Evolutionary conservation across 2,113 vertebrate species (phyloP).

Genomic region (Paedocypris sp.): DNA sequence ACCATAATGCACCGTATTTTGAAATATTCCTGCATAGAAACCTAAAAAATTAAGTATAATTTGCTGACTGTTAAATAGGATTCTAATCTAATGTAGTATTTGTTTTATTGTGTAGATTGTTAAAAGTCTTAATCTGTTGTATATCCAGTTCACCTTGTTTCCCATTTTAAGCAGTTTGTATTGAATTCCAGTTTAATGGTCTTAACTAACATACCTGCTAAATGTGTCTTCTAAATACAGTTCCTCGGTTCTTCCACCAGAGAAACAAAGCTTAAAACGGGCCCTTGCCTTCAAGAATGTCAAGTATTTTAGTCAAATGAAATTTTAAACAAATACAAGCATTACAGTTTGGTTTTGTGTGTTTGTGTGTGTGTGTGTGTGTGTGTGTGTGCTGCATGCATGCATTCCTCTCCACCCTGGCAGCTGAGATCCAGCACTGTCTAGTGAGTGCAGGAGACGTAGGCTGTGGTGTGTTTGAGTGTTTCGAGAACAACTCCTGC

Average conservation of each 20-base stretch:
- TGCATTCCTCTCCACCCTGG: neutral
- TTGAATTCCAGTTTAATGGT: slow-evolving; percentile 29
- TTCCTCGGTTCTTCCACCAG: slow-evolving; percentile 22
- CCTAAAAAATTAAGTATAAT: too few species aligned
- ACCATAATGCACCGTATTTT: too few species aligned
- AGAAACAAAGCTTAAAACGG: slow-evolving; percentile 25
- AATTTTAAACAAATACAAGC: too few species aligned
- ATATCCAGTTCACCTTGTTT: slow-evolving; percentile 25
- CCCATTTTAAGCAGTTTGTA: slow-evolving; percentile 13
- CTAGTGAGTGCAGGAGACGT: slow-evolving; percentile 92
- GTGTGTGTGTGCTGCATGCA: too few species aligned
- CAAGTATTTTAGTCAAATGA: neutral
- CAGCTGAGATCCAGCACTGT: slow-evolving; percentile 97
- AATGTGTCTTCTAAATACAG: slow-evolving; percentile 33
- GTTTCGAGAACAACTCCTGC: slow-evolving; percentile 98
- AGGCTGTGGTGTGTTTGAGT: slow-evolving; percentile 95
- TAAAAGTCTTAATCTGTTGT: slow-evolving; percentile 15
- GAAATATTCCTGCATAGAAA: too few species aligned
- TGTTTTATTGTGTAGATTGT: too few species aligned
- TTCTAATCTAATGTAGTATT: too few species aligned
- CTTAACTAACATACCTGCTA: slow-evolving; percentile 35
- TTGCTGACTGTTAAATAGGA: too few species aligned
- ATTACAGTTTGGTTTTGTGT: too few species aligned
- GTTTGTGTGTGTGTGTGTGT: too few species aligned
- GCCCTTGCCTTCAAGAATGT: neutral